A percentile compares a stretch with the other conserved stretches of the same genome.
Evolutionary conservation across 1,140 invertebrate species (phyloP).

Genomic region (Lordiphosa clarofinis): DNA sequence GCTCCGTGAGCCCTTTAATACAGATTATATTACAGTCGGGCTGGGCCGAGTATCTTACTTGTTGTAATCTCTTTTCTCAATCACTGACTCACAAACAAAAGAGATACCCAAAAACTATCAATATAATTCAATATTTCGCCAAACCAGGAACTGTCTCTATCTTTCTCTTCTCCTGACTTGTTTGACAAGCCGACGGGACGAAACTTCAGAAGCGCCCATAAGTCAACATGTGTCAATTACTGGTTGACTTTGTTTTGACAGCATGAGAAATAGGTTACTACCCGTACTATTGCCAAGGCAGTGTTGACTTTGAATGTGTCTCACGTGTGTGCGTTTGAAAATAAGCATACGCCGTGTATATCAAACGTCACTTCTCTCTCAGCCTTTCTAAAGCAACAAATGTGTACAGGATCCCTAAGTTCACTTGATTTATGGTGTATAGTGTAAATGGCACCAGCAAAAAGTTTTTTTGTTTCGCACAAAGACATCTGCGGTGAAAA

Average conservation of each 20-base stretch:
- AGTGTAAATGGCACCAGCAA: conserved; percentile 1
- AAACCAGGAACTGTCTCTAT: no score
- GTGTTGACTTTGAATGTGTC: not conserved
- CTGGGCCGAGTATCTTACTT: no score
- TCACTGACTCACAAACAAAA: no score
- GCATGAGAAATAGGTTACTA: conserved; percentile 54
- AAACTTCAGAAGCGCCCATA: conserved; percentile 12
- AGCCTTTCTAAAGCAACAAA: conserved; percentile 17
- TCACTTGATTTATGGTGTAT: conserved; percentile 25
- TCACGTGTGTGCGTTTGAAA: conserved; percentile 3
- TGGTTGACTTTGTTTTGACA: conserved; percentile 68
- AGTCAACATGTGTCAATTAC: conserved; percentile 74
- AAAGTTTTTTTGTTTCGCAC: not conserved
- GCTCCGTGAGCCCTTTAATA: no score
- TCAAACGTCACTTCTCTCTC: not conserved
- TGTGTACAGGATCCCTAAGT: not conserved
- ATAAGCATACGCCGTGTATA: conserved; percentile 34
- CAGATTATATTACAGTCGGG: no score
- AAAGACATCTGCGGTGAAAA: conserved; percentile 32
- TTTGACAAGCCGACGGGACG: not conserved
- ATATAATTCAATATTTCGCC: not conserved
- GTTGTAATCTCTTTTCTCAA: no score
- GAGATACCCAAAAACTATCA: not conserved
- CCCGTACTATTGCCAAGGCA: conserved; percentile 4
- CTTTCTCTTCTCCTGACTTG: no score